A percentile compares a stretch with the other conserved stretches of the same genome.
Evolutionary conservation across 2,113 vertebrate genomes (phyloP).

Genomic region (Serilophus lunatus): DNA sequence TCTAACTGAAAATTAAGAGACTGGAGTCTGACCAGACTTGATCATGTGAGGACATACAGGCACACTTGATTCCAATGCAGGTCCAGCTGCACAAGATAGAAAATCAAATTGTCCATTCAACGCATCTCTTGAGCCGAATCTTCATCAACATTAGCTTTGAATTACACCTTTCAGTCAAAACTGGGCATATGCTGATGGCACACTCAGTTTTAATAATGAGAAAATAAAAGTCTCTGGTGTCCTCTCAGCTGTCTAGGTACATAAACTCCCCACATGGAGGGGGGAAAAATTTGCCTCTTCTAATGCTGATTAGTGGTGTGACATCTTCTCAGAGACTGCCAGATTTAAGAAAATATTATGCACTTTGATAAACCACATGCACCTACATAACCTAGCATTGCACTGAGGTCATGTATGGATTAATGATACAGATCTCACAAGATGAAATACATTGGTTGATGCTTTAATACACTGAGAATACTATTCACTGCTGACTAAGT

Average conservation of each 20-base stretch:
- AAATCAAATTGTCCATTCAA: not conserved
- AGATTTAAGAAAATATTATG: not conserved
- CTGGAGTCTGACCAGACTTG: not conserved
- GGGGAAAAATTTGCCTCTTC: not conserved
- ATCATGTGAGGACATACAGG: accelerated
- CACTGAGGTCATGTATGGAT: not conserved
- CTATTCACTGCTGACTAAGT: not conserved
- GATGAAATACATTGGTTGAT: not conserved
- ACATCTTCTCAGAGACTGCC: not conserved
- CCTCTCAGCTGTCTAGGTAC: not conserved
- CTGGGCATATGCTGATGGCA: not conserved
- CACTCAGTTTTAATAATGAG: not conserved
- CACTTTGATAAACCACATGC: not conserved
- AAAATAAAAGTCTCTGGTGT: not conserved
- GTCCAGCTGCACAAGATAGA: not conserved
- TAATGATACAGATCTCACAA: not conserved
- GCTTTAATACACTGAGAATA: not conserved
- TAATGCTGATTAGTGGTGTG: not conserved
- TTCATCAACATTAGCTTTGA: not conserved
- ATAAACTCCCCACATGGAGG: not conserved
- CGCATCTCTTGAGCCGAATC: not conserved
- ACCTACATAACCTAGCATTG: not conserved
- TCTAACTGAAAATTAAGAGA: not conserved
- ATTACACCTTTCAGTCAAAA: not conserved
- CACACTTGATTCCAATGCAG: accelerated